Base-by-base conservation (phyloP, 2,888 invertebrate genomes). In the Eupithecia dodoneata region DNA sequence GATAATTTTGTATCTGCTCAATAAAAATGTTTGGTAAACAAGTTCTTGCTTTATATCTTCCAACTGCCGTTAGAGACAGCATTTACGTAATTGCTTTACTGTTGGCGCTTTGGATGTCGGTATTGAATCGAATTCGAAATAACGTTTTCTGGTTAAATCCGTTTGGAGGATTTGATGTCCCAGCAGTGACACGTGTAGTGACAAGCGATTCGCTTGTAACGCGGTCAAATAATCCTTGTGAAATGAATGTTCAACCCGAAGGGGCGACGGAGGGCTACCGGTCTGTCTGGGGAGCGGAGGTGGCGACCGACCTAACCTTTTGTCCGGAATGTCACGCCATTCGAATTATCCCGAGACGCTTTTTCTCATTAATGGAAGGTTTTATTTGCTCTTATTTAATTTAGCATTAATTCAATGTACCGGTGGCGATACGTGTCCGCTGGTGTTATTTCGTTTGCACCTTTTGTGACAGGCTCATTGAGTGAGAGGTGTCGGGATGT, bases 321-420 rank as follows among this genome's bases (percentile, higher is more conserved):
- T 92, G 91, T 92, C 85, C 83, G 83, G 85, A 88, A 88, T 88
- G 91, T 91, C 91, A 90, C 89, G 89, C 87, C 87, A 89, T 87
- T 86, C 87, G 90, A 91, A 93, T 93, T 91, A 92, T 90, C 88
- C 52, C 88, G 87, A 89, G 89, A 89, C 90, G 90, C 88, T 90
- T 92, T 92, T 90, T 90, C 91, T 93, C 91, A 92, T 93, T 94
- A 94, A 92, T 89, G 89, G 88, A 82, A 81, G 85, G 87, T 93
- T 95, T 94, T 95, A 94, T 95, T 95, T 94, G 94, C 93, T 94
- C 89, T 94, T 92, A 94, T 95, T 95, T 93, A 95, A 95, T 95
- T 95, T 94, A 91, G 92, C 92, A 94, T 94, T 95, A 95, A 95
- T 95, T 94, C 93, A 95, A 95, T 95, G 93, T 93, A 90, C 92